Base-by-base conservation (phyloP, 1,140 invertebrate species). In the Cataglyphis hispanica region DNA sequence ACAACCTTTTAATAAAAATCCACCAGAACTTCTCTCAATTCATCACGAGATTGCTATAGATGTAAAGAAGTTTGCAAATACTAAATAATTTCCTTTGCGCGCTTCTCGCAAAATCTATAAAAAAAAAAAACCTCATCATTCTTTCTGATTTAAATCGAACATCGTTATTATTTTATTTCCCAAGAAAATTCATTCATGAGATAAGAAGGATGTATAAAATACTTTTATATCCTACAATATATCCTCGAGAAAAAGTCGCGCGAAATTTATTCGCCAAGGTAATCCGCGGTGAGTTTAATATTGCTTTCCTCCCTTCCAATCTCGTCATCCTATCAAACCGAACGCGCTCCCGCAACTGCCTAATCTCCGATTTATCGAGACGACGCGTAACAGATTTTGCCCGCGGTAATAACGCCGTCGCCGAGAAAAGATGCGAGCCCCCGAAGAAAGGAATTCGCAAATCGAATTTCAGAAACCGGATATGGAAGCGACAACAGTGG, bases 311-410 rank as follows among this genome's bases (percentile, higher is more conserved):
- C n/a, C 8, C 16, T 53, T 72, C 56, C 60, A 58, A 69, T 74
- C 78, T 37, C 78, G 16, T 72, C 53, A 25, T 70, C 22, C 34
- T 43, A 81, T 74, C 78, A 37, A 25, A 83, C 6, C 31, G 64
- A 80, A 69, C 34, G 56, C 43, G 22, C 27, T 13, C 3, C 7
- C 37, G 19, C 19, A 16, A 27, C 37, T 61, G 67, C 40, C 67
- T 83, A 83, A 83, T 83, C 67, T 74, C 67, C 67, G 78, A 83
- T 83, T 83, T 83, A 83, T 83, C 53, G n/a, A n/a, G n/a, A n/a
- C 53, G 37, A 81, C 53, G 37, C 53, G 25, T 43, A 83, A 83
- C 67, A 66, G 53, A 80, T 83, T 83, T 83, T 61, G 50, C n/a
- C n/a, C 25, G 37, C 5, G 40, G 40, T 43, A 40, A 72, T 37